A percentile compares a stretch with the other conserved stretches of the same genome.
Evolutionary conservation across 2,113 vertebrate genomes (phyloP).

Genomic region (Gasterosteus aculeatus): DNA sequence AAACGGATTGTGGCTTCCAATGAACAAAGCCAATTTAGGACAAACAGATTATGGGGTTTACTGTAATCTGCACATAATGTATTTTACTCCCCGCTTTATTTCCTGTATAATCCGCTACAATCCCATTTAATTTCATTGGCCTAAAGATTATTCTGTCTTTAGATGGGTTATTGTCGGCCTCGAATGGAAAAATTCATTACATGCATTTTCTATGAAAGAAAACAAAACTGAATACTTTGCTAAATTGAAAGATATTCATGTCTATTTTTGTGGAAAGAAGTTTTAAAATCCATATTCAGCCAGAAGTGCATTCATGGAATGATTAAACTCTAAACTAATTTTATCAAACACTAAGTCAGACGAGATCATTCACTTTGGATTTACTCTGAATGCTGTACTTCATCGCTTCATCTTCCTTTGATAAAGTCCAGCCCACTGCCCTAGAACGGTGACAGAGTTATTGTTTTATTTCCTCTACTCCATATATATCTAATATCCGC

Average conservation of each 20-base stretch:
- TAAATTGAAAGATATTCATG: neutral
- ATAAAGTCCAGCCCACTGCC: conserved; percentile 35
- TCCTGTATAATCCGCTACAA: conserved; percentile 70
- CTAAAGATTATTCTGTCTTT: conserved; percentile 66
- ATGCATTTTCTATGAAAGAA: conserved; percentile 18
- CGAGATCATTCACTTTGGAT: conserved; percentile 53
- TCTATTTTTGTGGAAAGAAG: conserved; percentile 1
- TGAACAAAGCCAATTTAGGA: conserved; percentile 75
- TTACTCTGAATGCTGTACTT: conserved; percentile 35
- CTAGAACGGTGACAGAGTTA: conserved; percentile 45
- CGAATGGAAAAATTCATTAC: conserved; percentile 35
- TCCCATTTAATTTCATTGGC: conserved; percentile 75
- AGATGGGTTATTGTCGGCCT: conserved; percentile 65
- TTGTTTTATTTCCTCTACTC: conserved; percentile 49
- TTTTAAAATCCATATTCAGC: conserved; percentile 25
- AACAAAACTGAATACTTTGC: neutral
- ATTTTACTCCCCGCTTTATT: conserved; percentile 73
- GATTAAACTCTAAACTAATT: conserved; percentile 56
- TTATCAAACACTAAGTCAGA: conserved; percentile 38
- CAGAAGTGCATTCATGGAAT: conserved; percentile 16
- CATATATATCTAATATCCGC: conserved; percentile 29
- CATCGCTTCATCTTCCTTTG: conserved; percentile 33
- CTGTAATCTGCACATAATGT: conserved; percentile 78
- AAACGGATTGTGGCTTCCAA: conserved; percentile 57
- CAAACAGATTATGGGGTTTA: conserved; percentile 79